These are phyloP conservation scores for Piscicola geometra DNA, from an alignment of 2,888 invertebrate species.

Conservation along the genomic window DNA sequence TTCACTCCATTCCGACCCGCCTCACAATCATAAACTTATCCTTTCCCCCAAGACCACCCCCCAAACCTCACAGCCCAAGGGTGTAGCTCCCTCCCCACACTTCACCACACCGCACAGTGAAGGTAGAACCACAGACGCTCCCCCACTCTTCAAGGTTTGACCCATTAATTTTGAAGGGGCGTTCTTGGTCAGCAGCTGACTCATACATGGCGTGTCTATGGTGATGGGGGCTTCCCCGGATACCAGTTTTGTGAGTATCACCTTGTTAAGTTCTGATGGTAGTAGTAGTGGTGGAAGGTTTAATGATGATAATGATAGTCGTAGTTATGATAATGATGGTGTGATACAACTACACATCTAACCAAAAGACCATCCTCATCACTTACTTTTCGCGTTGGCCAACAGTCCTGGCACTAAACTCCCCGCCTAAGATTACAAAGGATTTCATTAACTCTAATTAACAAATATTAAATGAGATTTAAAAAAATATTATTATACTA, in stretches of 20 bases:
- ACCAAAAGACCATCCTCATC: no score
- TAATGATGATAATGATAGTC: not conserved
- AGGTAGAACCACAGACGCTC: constrained; percentile 42
- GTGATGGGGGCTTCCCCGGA: constrained; percentile 35
- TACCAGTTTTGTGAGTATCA: constrained; percentile 34
- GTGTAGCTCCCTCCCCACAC: constrained; percentile 38
- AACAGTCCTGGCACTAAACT: not conserved
- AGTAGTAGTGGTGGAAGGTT: not conserved
- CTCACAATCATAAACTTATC: no score
- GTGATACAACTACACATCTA: no score
- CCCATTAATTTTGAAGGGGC: constrained; percentile 31
- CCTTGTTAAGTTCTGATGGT: not conserved
- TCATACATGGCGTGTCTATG: constrained; percentile 29
- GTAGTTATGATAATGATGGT: no score
- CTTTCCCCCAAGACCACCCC: not conserved
- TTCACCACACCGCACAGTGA: constrained; percentile 41
- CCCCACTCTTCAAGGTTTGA: constrained; percentile 36
- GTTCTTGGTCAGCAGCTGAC: constrained; percentile 33
- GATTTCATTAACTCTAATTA: no score
- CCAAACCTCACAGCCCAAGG: constrained; percentile 41
- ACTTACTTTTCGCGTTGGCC: not conserved
- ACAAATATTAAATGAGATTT: no score
- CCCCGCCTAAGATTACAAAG: not conserved
- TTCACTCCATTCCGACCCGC: no score
- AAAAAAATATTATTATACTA: no score